Base-by-base conservation (phyloP, 2,888 invertebrate genomes). In the Subacronicta megacephala region DNA sequence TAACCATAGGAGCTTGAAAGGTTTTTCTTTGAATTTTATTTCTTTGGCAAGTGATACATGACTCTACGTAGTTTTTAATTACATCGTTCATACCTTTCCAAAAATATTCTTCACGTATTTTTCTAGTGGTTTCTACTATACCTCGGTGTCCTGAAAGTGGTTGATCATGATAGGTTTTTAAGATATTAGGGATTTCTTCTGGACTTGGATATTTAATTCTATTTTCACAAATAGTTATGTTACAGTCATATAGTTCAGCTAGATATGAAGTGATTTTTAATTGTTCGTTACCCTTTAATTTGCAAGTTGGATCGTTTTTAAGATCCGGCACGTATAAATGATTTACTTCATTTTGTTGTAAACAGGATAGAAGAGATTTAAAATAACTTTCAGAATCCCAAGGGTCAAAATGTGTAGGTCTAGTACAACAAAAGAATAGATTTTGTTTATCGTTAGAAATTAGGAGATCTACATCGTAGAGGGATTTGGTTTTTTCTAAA, bases 361-460 rank as follows among this genome's bases (percentile, higher is more conserved):
- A 20, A 23, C 80, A 81, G 12, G 60, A 43, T 17, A 78, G 15
- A 0, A 80, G 58, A 0, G 73, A 37, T 72, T 81, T 81, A 12
- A 80, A 82, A 56, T 81, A 81, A 41, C 70, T 79, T 72, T 81
- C 79, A 1, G 73, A 53, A 38, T 77, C 73, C 77, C 80, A 79
- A 6, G 77, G 61, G 15, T 67, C 61, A 61, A 37, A 26, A 26
- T 78, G 61, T 15, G 51, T 66, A 0, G 76, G 74, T 63, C 77
- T 64, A 7, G 78, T 61, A 40, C 13, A 43, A 15, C 55, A 37
- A 31, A 77, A 69, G 6, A 42, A 46, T 2, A 73, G 7, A 35
- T 73, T 77, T 75, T 78, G 77, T 10, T 77, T 67, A 37, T 68
- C 37, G 7, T 78, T 46, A 13, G 75, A 79, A 10, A 72, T 37